Evolutionary conservation across 2,888 invertebrate species (phyloP).

Genomic region (Lasioglossum marginatum): DNA sequence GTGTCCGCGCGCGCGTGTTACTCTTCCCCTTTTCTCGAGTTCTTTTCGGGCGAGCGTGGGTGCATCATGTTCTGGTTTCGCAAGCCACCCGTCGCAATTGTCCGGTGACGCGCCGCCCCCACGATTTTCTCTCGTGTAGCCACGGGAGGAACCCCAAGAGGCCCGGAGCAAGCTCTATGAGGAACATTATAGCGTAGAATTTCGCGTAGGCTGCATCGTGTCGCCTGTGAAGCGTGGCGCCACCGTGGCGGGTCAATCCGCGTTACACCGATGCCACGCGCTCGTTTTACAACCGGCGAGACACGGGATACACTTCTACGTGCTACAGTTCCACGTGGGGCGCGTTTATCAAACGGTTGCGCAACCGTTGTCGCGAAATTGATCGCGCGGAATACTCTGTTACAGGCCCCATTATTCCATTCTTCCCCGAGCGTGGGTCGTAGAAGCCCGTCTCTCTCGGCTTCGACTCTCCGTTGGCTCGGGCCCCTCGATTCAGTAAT

Average conservation of each 20-base stretch:
- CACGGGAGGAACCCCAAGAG: constrained; percentile 57
- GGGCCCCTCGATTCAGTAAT: constrained; percentile 49
- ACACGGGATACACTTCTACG: constrained; percentile 57
- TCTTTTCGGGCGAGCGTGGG: constrained; percentile 60
- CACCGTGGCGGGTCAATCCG: constrained; percentile 76
- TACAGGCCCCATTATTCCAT: constrained; percentile 51
- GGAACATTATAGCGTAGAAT: constrained; percentile 69
- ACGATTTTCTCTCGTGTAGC: constrained; percentile 65
- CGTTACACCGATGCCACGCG: constrained; percentile 67
- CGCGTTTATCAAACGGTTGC: constrained; percentile 60
- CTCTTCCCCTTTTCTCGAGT: background rate
- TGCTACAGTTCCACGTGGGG: constrained; percentile 60
- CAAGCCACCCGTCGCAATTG: constrained; percentile 61
- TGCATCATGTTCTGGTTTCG: constrained; percentile 63
- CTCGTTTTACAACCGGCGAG: constrained; percentile 57
- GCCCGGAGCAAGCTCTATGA: constrained; percentile 40
- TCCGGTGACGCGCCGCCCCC: constrained; percentile 68
- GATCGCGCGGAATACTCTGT: constrained; percentile 55
- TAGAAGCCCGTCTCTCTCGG: background rate
- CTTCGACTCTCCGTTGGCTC: background rate
- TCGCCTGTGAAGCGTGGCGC: constrained; percentile 74
- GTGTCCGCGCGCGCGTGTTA: constrained; percentile 2
- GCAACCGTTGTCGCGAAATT: constrained; percentile 63
- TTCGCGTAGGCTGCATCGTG: constrained; percentile 74
- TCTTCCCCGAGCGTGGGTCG: constrained; percentile 47